Evolutionary conservation across 2,113 vertebrate species (phyloP), one percentile per base, ranked within the genome.

Genomic region (Myotis brandtii): DNA sequence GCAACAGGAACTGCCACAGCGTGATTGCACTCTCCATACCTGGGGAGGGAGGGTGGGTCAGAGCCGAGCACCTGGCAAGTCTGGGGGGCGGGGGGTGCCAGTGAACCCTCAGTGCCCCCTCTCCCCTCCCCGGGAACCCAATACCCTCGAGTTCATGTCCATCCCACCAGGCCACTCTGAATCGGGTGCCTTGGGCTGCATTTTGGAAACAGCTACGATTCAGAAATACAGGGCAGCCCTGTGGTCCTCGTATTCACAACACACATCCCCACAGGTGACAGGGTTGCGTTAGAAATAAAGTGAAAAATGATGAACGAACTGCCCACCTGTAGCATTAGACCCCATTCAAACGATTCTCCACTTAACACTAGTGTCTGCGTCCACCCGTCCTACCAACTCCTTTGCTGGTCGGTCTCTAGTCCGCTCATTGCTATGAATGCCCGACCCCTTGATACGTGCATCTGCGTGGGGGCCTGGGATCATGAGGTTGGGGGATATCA

Each of bases 21-120:
- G 99, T 99, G 98, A 99, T 99, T 98, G 99, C 99, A 98, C 99
- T 99, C 99, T 99, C 99, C 99, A 99, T 99, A 97, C 98, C 99
- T 99, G 98, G 8, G 97, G 95, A 73, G 88, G 89, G 89, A 87
- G 96, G 91, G 86, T 79, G 52, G 96, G 90, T 73, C 94, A 96
- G 94, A 64, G 32, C 12, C 16, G 59, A 1, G 50, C 5, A 3
- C 34, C 17, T 0, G 34, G 32, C 52, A 1, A 0, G 12, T 0
- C 32, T 0, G 8, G 27, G 1, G 34, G 56, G 4, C 1, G 0
- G 5, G 66, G 66, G 20, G 20, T 10, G 10, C 14, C 0, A 37
- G 2, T 1, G 54, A 16, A 34, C 0, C 48, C 43, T 16, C 30
- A 3, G 52, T 5, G 18, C 46, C 2, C 16, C 25, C 9, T 30